phyloP scores from a whole-genome alignment of 2,113 vertebrate species.

The Choloepus hoffmanni region DNA sequence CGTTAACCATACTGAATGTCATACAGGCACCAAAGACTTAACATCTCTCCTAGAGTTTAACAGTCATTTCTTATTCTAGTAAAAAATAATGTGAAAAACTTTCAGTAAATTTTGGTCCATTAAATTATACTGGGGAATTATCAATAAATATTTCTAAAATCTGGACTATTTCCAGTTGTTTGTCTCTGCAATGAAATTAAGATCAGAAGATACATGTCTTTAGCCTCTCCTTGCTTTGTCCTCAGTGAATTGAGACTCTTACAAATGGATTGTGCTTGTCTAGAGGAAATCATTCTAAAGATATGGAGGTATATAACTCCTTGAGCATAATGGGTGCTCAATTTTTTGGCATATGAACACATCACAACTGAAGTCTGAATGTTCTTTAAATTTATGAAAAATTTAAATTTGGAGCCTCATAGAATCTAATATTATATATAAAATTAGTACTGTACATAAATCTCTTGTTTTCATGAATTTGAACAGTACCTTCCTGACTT shows the following conservation, averaged over 20 bases:
- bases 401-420: background rate
- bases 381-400: background rate
- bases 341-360: background rate
- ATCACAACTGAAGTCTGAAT: background rate
- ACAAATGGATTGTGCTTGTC: background rate
- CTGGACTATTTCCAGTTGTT: background rate
- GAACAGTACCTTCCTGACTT: background rate
- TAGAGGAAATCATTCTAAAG: background rate
- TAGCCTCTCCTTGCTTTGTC: background rate
- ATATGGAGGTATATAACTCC: background rate
- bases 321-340: background rate
- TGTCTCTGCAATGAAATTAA: background rate
- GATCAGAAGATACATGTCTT: background rate
- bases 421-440: background rate
- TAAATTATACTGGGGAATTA: background rate
- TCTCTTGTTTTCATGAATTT: background rate
- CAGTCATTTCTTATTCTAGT: background rate
- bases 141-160: background rate
- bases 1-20: background rate
- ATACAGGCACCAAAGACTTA: background rate
- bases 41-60: background rate
- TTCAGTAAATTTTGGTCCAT: background rate
- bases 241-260: background rate
- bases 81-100: background rate
- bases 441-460: background rate